phyloP scores from a whole-genome alignment of 2,888 invertebrate species.

The Drosophila flavopinicola region DNA sequence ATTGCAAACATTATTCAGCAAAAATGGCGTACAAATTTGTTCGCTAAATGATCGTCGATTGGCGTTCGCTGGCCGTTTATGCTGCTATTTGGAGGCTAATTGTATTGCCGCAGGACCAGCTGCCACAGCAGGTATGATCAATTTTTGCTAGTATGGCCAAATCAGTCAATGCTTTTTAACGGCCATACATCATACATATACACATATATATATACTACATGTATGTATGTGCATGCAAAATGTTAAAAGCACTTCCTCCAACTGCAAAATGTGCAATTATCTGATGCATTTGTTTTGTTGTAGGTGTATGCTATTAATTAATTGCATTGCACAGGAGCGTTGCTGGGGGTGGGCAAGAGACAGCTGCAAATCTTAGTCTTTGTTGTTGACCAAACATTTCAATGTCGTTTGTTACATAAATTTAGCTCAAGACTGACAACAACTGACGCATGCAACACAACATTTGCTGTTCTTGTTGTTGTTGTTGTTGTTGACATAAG shows the following conservation, averaged over 20 bases:
- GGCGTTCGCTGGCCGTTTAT: conserved; percentile 40
- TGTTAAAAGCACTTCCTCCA: conserved; percentile 33
- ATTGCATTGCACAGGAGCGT: conserved; percentile 50
- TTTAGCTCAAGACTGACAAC: conserved; percentile 60
- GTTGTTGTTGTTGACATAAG: conserved; percentile 26
- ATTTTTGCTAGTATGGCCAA: conserved; percentile 32
- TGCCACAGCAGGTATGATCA: conserved; percentile 11
- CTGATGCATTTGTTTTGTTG: conserved; percentile 40
- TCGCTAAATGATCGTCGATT: conserved; percentile 29
- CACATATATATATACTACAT: not conserved
- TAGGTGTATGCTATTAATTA: conserved; percentile 68
- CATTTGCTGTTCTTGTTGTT: not conserved
- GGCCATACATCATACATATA: not conserved
- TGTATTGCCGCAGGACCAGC: conserved; percentile 49
- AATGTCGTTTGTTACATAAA: conserved; percentile 72
- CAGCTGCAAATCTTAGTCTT: conserved; percentile 31
- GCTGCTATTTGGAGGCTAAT: conserved; percentile 54
- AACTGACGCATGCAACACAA: conserved; percentile 44
- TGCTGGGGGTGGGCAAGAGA: too few species aligned
- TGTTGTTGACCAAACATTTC: conserved; percentile 26
- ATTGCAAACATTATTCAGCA: conserved; percentile 26
- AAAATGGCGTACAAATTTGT: conserved; percentile 6
- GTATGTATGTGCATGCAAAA: not conserved
- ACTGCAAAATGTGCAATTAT: conserved; percentile 29
- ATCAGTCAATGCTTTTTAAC: conserved; percentile 23